A percentile compares a stretch with the other conserved stretches of the same genome.
phyloP scores from a whole-genome alignment of 2,113 vertebrate genomes.

The Cariama cristata region DNA sequence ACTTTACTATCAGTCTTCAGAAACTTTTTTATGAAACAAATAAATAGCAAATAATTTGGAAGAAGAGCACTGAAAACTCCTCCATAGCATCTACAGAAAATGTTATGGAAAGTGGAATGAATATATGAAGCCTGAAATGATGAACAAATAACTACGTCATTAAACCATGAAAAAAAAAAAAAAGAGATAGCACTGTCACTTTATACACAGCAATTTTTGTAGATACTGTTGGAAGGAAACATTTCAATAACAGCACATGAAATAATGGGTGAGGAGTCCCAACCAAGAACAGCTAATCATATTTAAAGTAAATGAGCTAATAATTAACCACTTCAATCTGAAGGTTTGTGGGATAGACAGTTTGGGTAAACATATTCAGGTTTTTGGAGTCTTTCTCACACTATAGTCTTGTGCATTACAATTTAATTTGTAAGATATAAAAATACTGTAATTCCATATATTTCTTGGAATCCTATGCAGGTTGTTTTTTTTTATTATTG shows the following conservation, averaged over 20 bases:
- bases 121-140: neutral
- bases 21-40: neutral
- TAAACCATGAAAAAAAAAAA: neutral
- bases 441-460: neutral
- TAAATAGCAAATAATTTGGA: neutral
- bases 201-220: neutral
- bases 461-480: neutral
- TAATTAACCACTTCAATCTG: neutral
- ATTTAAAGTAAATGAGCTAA: neutral
- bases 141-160: neutral
- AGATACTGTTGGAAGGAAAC: neutral
- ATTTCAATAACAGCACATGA: neutral
- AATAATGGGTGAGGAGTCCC: neutral
- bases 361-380: neutral
- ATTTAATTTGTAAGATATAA: neutral
- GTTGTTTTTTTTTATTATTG: neutral
- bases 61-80: neutral
- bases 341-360: neutral
- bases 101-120: neutral
- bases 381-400: neutral
- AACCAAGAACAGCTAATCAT: neutral
- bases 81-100: neutral
- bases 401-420: neutral
- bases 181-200: neutral
- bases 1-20: neutral